A percentile compares a stretch with the other conserved stretches of the same genome.
Evolutionary conservation across 2,113 vertebrate genomes (phyloP).

Genomic region (Galemys pyrenaicus): DNA sequence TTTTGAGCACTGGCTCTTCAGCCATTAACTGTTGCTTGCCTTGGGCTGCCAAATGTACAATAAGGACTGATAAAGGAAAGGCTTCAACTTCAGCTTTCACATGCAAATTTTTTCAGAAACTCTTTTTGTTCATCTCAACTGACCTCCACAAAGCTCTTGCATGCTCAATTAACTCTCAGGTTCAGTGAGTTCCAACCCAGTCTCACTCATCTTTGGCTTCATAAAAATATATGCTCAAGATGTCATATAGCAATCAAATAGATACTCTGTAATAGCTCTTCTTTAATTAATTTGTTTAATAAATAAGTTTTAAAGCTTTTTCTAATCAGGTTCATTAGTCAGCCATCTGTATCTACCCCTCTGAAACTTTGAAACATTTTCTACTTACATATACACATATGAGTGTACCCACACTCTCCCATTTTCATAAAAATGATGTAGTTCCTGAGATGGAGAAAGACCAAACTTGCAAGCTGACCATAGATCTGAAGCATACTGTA

Average conservation of each 20-base stretch:
- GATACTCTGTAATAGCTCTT: neutral
- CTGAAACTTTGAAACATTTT: neutral
- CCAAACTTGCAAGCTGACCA: too few relatives aligned
- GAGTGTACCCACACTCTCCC: neutral
- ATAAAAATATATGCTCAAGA: neutral
- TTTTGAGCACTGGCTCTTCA: neutral
- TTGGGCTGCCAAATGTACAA: neutral
- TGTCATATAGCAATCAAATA: neutral
- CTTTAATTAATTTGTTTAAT: constrained; percentile 10
- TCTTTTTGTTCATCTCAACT: neutral
- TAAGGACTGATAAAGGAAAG: neutral
- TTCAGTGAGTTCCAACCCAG: neutral
- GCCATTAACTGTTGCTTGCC: neutral
- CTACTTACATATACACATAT: neutral
- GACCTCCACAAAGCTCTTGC: neutral
- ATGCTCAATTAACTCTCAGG: neutral
- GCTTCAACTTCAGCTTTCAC: neutral
- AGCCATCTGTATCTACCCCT: neutral
- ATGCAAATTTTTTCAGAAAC: neutral
- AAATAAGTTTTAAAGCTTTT: constrained; percentile 7
- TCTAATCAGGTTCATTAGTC: neutral
- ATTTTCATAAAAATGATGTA: neutral
- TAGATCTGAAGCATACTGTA: too few relatives aligned
- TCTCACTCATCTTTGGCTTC: neutral
- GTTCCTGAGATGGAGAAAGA: too few relatives aligned